phyloP scores from a whole-genome alignment of 2,113 vertebrate species.

The Tursiops truncatus region DNA sequence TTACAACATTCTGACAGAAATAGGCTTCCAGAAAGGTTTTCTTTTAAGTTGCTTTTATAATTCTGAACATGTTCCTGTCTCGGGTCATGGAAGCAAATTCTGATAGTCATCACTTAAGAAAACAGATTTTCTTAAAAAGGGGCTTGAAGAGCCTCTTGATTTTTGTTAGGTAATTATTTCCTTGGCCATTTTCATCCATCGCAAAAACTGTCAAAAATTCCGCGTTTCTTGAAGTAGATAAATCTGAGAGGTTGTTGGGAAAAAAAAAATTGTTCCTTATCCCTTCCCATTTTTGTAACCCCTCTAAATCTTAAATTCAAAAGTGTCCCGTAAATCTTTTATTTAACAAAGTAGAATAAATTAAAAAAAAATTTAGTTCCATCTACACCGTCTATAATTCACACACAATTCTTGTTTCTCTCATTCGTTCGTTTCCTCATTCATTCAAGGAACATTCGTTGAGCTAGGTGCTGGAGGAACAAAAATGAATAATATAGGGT shows the following conservation, averaged over 20 bases:
- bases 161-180: conserved; percentile 70
- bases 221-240: conserved; percentile 13
- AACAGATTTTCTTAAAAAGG: conserved; percentile 39
- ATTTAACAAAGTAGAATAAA: background rate
- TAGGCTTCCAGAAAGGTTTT: conserved; percentile 65
- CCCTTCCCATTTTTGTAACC: background rate
- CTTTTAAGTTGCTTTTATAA: conserved; percentile 74
- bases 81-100: conserved; percentile 70
- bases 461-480: background rate
- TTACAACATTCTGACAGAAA: conserved; percentile 69
- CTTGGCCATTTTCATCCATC: conserved; percentile 66
- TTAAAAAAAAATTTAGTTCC: background rate
- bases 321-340: background rate
- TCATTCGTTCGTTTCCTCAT: background rate
- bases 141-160: conserved; percentile 60
- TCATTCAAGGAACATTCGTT: background rate
- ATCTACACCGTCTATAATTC: background rate
- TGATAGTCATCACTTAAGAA: conserved; percentile 80
- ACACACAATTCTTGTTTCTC: background rate
- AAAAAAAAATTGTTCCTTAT: conserved; percentile 56
- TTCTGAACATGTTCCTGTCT: conserved; percentile 61
- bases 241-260: background rate
- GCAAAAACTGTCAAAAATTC: conserved; percentile 66
- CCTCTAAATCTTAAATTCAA: background rate
- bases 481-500: background rate